Evolutionary conservation across 2,797 vertebrate species (phyloP), one percentile per base, ranked within the genome.

Genomic region (Catharus ustulatus): DNA sequence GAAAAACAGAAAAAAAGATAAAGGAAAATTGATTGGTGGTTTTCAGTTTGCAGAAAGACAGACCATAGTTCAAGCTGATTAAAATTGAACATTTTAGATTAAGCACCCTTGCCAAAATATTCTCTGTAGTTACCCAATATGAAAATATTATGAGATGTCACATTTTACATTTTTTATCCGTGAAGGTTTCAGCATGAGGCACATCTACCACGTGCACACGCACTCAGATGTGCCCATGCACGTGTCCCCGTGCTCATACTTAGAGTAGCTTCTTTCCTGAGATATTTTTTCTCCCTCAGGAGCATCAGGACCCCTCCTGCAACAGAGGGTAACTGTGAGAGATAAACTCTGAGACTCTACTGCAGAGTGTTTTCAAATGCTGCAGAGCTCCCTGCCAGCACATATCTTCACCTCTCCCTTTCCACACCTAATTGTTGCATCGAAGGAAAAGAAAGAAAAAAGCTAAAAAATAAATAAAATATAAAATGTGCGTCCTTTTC

Each of bases 21-120:
- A 98, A 98, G 98, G 97, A 98, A 98, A 98, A 99, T 98, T 98
- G 98, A 99, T 98, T 98, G 98, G 98, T 98, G 97, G 98, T 98
- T 98, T 98, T 98, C 97, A 98, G 98, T 99, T 99, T 98, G 98
- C 98, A 96, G 98, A 98, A 98, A 98, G 98, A 98, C 98, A 98
- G 98, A 98, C 98, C 98, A 98, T 98, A 98, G 98, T 98, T 98
- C 98, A 98, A 98, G 97, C 97, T 98, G 98, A 98, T 98, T 98
- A 98, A 98, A 98, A 98, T 97, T 97, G 97, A 98, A 98, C 98
- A 98, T 98, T 98, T 98, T 98, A 98, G 98, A 98, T 98, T 98
- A 98, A 98, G 97, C 96, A 97, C 97, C 94, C 97, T 97, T 98
- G 97, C 97, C 98, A 98, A 98, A 98, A 98, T 98, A 98, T 97